These are phyloP conservation scores for Etheostoma perlongum DNA, from an alignment of 2,797 vertebrate species.

Conservation along the genomic window DNA sequence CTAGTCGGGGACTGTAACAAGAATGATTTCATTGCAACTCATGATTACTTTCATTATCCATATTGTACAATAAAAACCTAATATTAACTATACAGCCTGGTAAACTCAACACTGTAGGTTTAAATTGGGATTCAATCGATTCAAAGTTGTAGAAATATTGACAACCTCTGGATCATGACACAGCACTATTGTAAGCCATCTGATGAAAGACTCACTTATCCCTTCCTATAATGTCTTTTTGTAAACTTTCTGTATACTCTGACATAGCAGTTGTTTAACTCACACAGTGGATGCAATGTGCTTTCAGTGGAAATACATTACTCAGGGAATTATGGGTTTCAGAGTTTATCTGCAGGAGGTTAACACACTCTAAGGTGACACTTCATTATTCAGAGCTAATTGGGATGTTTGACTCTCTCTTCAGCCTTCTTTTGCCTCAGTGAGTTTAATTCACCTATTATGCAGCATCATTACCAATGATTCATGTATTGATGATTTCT, in stretches of 20 bases:
- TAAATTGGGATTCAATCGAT: background rate
- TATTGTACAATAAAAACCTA: background rate
- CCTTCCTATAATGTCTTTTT: background rate
- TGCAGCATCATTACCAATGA: background rate
- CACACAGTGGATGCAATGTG: background rate
- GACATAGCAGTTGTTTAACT: background rate
- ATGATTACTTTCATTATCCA: background rate
- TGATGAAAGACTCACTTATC: background rate
- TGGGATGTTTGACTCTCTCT: background rate
- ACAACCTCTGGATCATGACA: constrained; percentile 2
- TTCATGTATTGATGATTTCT: background rate
- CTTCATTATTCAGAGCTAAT: background rate
- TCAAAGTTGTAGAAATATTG: background rate
- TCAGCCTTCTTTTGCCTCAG: background rate
- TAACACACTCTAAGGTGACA: background rate
- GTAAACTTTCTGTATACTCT: background rate
- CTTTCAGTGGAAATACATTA: background rate
- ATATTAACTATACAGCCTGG: background rate
- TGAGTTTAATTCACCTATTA: background rate
- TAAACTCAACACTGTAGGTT: background rate
- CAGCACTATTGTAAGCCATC: background rate
- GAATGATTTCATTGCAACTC: background rate
- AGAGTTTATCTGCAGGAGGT: constrained; percentile 15
- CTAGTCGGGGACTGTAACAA: background rate
- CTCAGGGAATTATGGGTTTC: background rate